A percentile compares a stretch with the other conserved stretches of the same genome.
phyloP scores from a whole-genome alignment of 2,113 vertebrate species.

The Seriola quinqueradiata region DNA sequence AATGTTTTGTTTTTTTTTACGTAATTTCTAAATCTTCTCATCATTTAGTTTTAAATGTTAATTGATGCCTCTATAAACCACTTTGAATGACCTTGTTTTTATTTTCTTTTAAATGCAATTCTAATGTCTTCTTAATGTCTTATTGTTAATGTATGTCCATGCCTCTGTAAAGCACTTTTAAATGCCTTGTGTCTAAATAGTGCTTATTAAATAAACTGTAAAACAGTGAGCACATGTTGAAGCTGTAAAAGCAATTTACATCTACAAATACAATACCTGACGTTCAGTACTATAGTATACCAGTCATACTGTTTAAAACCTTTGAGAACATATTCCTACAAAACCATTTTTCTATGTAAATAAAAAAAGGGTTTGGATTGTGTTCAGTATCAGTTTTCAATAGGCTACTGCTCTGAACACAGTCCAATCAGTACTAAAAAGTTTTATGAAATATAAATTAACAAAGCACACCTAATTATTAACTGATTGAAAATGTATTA shows the following conservation, averaged over 20 bases:
- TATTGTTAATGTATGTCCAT: background rate
- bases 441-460: background rate
- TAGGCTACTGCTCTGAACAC: background rate
- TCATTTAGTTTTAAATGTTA: background rate
- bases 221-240: too few species aligned
- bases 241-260: too few species aligned
- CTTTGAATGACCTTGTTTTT: background rate
- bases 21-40: background rate
- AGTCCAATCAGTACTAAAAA: background rate
- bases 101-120: background rate
- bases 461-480: constrained; percentile 1
- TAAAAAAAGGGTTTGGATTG: background rate
- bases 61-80: background rate
- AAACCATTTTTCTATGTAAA: background rate
- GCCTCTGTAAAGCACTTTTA: background rate
- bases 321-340: too few species aligned
- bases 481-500: constrained; percentile 6
- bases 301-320: too few species aligned
- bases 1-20: background rate
- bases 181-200: too few species aligned
- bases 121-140: background rate
- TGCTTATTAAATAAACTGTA: too few species aligned
- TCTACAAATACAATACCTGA: too few species aligned
- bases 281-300: too few species aligned
- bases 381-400: background rate